Evolutionary conservation across 2,888 invertebrate genomes (phyloP).

Genomic region (Drosophila tanythrix): DNA sequence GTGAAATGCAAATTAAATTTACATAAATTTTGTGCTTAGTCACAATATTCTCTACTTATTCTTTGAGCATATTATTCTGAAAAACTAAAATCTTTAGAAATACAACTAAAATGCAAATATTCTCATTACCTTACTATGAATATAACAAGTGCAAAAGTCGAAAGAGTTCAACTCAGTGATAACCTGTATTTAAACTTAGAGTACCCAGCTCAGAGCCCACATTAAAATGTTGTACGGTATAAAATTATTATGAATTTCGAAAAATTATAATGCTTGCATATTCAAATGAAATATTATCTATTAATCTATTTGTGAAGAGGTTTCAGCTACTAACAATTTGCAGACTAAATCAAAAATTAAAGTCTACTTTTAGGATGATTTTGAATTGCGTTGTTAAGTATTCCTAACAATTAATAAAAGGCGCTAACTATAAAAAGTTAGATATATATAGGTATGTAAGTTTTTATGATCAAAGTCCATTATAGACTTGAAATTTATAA

Average conservation of each 20-base stretch:
- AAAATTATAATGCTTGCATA: too few species aligned
- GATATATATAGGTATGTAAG: neutral
- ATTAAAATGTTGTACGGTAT: neutral
- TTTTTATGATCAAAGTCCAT: too few species aligned
- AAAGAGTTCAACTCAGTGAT: neutral
- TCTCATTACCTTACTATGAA: neutral
- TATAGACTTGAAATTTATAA: too few species aligned
- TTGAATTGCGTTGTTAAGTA: neutral
- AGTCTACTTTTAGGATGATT: constrained; percentile 13
- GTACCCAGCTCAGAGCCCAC: neutral
- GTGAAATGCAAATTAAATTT: neutral
- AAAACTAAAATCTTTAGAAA: neutral
- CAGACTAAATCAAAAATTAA: neutral
- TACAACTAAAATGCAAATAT: rapidly evolving
- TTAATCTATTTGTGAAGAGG: too few species aligned
- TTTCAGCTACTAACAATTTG: neutral
- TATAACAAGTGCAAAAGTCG: neutral
- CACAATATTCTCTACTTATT: neutral
- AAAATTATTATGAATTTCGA: too few species aligned
- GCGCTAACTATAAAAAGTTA: neutral
- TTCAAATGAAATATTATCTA: too few species aligned
- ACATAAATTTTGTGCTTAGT: neutral
- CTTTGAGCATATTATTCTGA: neutral
- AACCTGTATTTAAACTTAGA: neutral
- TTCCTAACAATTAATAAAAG: neutral